Conservation (phyloP, 2,113 vertebrate species). For the Perca schrenkii region DNA sequence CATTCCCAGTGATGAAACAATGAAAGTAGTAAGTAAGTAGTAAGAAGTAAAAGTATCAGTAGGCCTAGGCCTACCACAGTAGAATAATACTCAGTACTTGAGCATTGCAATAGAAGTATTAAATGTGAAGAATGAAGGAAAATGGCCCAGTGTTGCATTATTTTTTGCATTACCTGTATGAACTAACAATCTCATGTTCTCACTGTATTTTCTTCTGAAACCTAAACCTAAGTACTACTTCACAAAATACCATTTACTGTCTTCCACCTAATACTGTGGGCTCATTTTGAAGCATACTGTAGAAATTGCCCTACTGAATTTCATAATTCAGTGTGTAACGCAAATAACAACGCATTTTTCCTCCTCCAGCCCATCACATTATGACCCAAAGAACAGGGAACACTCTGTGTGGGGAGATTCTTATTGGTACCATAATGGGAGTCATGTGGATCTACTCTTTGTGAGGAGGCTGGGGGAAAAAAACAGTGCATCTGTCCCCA, state of each 20-base stretch:
- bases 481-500: slow-evolving; percentile 18
- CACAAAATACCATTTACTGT: not conserved
- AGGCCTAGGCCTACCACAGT: no score
- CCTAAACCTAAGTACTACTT: not conserved
- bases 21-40: no score
- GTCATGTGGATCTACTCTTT: slow-evolving; percentile 70
- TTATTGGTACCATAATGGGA: slow-evolving; percentile 56
- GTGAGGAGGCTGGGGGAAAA: slow-evolving; percentile 1
- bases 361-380: not conserved
- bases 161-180: not conserved
- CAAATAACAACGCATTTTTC: no score
- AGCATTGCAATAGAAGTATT: not conserved
- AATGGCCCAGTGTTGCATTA: not conserved
- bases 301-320: not conserved
- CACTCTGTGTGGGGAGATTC: slow-evolving; percentile 26
- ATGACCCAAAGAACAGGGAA: slow-evolving; percentile 1
- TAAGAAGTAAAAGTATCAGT: no score
- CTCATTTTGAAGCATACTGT: not conserved
- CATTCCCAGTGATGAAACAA: no score
- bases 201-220: not conserved
- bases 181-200: not conserved
- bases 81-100: not conserved
- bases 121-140: not conserved
- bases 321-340: not conserved
- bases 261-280: not conserved